These are phyloP conservation scores for Falcaria lacertinaria DNA, from an alignment of 2,888 invertebrate genomes.

Conservation along the genomic window DNA sequence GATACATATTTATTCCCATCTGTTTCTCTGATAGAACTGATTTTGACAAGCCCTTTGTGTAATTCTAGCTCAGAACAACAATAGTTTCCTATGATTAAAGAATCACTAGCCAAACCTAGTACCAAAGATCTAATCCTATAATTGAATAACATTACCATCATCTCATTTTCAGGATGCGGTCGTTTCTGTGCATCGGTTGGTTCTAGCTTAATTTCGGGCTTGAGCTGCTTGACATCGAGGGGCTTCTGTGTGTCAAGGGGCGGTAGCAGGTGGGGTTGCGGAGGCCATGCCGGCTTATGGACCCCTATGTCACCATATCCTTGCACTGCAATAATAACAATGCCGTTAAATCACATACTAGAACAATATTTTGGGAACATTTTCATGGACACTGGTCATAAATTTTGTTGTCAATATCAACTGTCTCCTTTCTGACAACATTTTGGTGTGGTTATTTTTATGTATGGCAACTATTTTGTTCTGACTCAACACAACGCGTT, in stretches of 20 bases:
- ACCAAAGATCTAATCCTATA: no score
- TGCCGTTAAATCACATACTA: background rate
- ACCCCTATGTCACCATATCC: conserved; percentile 66
- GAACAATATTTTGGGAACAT: background rate
- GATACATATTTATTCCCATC: no score
- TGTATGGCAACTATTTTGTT: no score
- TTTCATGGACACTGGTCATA: background rate
- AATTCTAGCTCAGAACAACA: no score
- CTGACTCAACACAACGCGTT: no score
- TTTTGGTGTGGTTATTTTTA: background rate
- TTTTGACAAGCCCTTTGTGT: no score
- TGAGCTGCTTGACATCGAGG: conserved; percentile 63
- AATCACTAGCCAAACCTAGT: no score
- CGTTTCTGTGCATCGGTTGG: conserved; percentile 65
- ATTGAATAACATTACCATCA: conserved; percentile 49
- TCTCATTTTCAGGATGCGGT: conserved; percentile 63
- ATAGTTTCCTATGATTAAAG: no score
- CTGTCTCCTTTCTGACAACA: background rate
- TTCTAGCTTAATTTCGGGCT: conserved; percentile 71
- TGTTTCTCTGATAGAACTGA: no score
- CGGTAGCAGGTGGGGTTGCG: conserved; percentile 63
- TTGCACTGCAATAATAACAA: conserved; percentile 44
- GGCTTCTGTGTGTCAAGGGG: conserved; percentile 67
- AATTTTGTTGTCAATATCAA: background rate
- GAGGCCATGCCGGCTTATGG: conserved; percentile 69